Base-by-base conservation (phyloP, 2,113 vertebrate species). In the Vulpes vulpes region DNA sequence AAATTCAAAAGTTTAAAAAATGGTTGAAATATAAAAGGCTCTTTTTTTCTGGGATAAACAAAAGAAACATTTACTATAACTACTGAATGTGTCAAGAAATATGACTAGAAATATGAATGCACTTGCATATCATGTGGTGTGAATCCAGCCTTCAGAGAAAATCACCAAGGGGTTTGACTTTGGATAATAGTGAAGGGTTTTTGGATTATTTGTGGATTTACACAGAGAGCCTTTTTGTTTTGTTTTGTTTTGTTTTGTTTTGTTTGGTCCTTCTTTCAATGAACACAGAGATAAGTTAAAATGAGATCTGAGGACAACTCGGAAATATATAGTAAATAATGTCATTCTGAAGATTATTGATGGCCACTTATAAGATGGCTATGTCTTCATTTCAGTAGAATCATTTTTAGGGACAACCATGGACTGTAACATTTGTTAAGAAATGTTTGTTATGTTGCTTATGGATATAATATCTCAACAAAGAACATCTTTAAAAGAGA, bases 1-100 rank as follows among this genome's bases (percentile, higher is more conserved):
- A 92, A 96, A 97, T 71, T 64, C 23, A 89, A 93, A 91, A 43
- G 6, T 35, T 76, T 94, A 73, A 91, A 83, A 93, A 80, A 17
- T 65, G 1, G 0, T 78, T 96, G 11, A 87, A 95, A 32, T 51
- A 81, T 49, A 19, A 97, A 55, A 84, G 2, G 1, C 64, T 84
- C 0, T 53, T 62, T 51, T 51, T 80, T 53, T 30, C 35, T 84
- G 17, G 3, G 94, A 96, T 89, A 94, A 90, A 82, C 15, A 94
- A 87, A 91, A 55, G 10, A 82, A 76, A 86, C 15, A 71, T 69
- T 79, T 86, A 57, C 16, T 67, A 0, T 81, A 85, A 78, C 10
- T 83, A 49, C 20, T 83, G 20, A 71, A 69, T 79, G 4, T 92
- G 32, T 67, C 23, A 55, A 84, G 43, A 90, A 90, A 76, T 87